These are phyloP conservation scores for Pongo pygmaeus DNA, from an alignment of 2,113 vertebrate species.

Conservation along the genomic window DNA sequence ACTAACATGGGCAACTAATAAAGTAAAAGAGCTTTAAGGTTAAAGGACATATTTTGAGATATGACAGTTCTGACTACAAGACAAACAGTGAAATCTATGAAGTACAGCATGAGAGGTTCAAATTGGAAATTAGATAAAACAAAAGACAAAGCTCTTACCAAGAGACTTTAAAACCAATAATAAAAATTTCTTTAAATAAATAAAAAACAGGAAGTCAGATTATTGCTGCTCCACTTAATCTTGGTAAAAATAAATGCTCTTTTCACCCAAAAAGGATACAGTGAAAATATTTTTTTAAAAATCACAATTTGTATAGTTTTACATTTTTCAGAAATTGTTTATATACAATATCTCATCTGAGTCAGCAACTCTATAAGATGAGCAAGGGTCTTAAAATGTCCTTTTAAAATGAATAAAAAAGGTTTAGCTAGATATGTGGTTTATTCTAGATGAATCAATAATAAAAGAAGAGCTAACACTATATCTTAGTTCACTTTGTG, in stretches of 20 bases:
- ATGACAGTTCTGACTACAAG: conserved; percentile 38
- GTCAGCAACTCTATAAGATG: background rate
- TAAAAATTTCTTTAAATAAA: conserved; percentile 54
- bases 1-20: background rate
- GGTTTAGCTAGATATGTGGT: background rate
- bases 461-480: background rate
- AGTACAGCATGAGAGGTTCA: background rate
- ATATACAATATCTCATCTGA: background rate
- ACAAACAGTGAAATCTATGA: background rate
- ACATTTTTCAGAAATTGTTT: conserved; percentile 20
- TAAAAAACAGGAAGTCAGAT: conserved; percentile 48
- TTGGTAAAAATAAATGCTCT: conserved; percentile 54
- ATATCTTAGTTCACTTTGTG: background rate
- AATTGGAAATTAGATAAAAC: background rate
- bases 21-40: background rate
- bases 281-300: background rate
- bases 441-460: background rate
- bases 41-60: background rate
- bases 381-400: background rate
- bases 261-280: background rate
- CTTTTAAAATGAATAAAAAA: background rate
- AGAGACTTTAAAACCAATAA: background rate
- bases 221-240: background rate
- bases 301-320: background rate
- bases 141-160: conserved; percentile 3